A percentile compares a stretch with the other conserved stretches of the same genome.
Conservation (phyloP, 2,888 invertebrate genomes). For the Hydrotaea diabolus region DNA sequence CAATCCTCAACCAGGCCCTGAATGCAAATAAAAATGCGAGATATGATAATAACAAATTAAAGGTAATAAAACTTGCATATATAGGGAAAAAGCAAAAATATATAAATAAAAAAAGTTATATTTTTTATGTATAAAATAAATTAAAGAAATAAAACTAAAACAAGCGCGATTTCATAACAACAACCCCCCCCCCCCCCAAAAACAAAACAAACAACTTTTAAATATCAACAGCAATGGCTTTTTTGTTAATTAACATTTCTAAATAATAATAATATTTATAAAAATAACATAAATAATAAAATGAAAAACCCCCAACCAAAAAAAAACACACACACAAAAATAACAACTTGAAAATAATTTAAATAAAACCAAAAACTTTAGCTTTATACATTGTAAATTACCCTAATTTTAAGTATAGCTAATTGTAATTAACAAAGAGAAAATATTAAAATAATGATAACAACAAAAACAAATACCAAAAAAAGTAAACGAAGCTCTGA, state of each 20-base stretch:
- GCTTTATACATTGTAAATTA: slow-evolving; percentile 76
- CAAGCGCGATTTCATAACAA: slow-evolving; percentile 58
- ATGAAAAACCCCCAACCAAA: background rate
- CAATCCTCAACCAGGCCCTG: background rate
- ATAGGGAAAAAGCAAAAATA: slow-evolving; percentile 66
- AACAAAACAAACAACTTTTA: slow-evolving; percentile 35
- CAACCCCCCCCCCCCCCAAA: background rate
- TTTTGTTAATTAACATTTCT: slow-evolving; percentile 62
- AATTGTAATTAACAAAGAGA: slow-evolving; percentile 68
- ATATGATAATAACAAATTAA: slow-evolving; percentile 15
- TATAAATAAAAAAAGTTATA: slow-evolving; percentile 46
- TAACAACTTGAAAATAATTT: slow-evolving; percentile 62
- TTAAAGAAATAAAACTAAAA: slow-evolving; percentile 7
- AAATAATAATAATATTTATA: slow-evolving; percentile 46
- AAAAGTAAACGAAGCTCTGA: slow-evolving; percentile 64
- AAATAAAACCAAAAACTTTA: slow-evolving; percentile 70
- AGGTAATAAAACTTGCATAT: slow-evolving; percentile 22
- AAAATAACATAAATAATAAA: slow-evolving; percentile 38
- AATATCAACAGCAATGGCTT: slow-evolving; percentile 62
- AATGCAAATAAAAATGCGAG: slow-evolving; percentile 27
- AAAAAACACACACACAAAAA: slow-evolving; percentile 42
- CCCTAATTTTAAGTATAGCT: slow-evolving; percentile 71
- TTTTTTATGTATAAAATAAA: slow-evolving; percentile 50
- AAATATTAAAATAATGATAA: slow-evolving; percentile 10
- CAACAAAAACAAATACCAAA: slow-evolving; percentile 34